Evolutionary conservation across 2,113 vertebrate genomes (phyloP), one percentile per base, ranked within the genome.

Genomic region (Eublepharis macularius): DNA sequence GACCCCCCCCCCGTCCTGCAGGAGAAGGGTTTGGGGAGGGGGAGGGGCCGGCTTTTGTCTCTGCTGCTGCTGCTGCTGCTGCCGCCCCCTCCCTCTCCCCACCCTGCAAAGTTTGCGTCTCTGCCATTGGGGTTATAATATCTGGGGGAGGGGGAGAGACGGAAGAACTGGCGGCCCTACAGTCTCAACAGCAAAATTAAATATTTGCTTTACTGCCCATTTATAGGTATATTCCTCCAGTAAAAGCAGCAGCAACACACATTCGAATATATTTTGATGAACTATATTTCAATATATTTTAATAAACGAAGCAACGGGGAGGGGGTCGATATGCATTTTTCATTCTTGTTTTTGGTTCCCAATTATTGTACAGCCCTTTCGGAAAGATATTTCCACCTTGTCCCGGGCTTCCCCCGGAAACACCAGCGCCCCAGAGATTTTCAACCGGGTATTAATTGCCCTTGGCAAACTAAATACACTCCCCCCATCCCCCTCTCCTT

Each of bases 361-460:
- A 94, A 1, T 17, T 7, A 88, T 91, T 90, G 84, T 89, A 93
- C 93, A 93, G 93, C 92, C 93, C 93, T 90, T 94, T 94, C 90
- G 87, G 86, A 92, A 91, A 91, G 89, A 91, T 88, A 89, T 87
- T 93, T 90, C 91, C 93, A 82, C 90, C 88, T 84, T 87, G 88
- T 87, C 92, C 82, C 87, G 86, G 91, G 88, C 47, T 0, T 92
- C 89, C 82, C 88, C 90, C 70, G 86, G 91, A 89, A 89, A 1
- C 57, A 26, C 57, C 57, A 26, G 57, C 83, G 91, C 92, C 88
- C 1, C 83, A 77, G 87, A 90, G 88, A 92, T 87, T 80, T 93
- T 86, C 86, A 92, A 83, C 49, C 6, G 85, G 79, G 83, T 77
- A 91, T 84, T 95, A 91, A 93, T 94, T 92, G n/a, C n/a, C n/a